Evolutionary conservation across 2,113 vertebrate genomes (phyloP).

Genomic region (Leucosticte australis): DNA sequence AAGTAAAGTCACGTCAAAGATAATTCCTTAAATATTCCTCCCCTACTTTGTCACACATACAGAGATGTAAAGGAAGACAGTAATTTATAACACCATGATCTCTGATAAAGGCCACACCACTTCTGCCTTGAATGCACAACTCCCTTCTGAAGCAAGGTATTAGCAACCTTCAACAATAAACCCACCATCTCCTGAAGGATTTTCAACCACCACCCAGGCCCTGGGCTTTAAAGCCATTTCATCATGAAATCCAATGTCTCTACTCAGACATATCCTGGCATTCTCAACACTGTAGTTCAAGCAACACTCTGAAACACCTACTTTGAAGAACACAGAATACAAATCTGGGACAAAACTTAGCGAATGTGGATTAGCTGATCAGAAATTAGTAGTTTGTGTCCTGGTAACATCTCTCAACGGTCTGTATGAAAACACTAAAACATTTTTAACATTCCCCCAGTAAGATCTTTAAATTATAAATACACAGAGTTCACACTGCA

Average conservation of each 20-base stretch:
- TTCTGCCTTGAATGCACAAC: not conserved
- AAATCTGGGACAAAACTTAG: not conserved
- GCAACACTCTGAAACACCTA: not conserved
- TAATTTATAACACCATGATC: not conserved
- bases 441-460: not conserved
- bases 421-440: not conserved
- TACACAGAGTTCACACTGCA: not conserved
- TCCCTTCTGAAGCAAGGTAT: not conserved
- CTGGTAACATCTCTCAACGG: not conserved
- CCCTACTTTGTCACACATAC: not conserved
- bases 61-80: not conserved
- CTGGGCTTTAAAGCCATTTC: not conserved
- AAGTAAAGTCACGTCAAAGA: not conserved
- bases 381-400: not conserved
- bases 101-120: not conserved
- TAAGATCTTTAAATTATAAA: not conserved
- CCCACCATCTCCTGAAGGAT: not conserved
- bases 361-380: not conserved
- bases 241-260: not conserved
- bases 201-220: not conserved
- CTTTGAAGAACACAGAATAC: not conserved
- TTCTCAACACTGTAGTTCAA: not conserved
- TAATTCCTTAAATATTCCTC: not conserved
- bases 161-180: not conserved
- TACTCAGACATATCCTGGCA: not conserved